A percentile compares a stretch with the other conserved stretches of the same genome.
Conservation (phyloP, 2,113 vertebrate species). For the Scalopus aquaticus region DNA sequence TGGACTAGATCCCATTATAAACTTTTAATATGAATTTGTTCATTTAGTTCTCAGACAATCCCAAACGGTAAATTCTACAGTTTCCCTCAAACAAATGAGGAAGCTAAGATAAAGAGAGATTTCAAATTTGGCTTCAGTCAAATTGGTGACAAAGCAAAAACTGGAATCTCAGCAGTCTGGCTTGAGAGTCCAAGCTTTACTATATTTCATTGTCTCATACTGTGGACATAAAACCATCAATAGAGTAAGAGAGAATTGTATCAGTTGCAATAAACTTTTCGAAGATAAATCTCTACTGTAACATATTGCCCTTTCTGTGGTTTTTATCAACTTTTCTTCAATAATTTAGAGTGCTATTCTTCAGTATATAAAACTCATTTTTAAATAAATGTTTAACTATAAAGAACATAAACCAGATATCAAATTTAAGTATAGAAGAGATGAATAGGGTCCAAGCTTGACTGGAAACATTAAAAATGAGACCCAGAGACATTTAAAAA, state of each 20-base stretch:
- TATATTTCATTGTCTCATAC: neutral
- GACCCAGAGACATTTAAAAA: neutral
- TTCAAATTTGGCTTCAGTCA: neutral
- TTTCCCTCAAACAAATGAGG: neutral
- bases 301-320: neutral
- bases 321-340: conserved; percentile 9
- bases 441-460: neutral
- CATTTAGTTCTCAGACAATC: neutral
- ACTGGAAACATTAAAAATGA: neutral
- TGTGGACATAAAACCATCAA: neutral
- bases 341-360: neutral
- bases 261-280: neutral
- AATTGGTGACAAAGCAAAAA: neutral
- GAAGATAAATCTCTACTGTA: neutral
- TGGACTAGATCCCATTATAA: neutral
- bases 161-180: neutral
- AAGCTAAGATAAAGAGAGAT: conserved; percentile 11
- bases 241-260: neutral
- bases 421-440: neutral
- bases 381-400: neutral
- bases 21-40: neutral
- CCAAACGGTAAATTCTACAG: neutral
- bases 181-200: neutral
- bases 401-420: neutral
- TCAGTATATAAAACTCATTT: neutral